Evolutionary conservation across 2,888 invertebrate genomes (phyloP).

Genomic region (Ctena decussata): DNA sequence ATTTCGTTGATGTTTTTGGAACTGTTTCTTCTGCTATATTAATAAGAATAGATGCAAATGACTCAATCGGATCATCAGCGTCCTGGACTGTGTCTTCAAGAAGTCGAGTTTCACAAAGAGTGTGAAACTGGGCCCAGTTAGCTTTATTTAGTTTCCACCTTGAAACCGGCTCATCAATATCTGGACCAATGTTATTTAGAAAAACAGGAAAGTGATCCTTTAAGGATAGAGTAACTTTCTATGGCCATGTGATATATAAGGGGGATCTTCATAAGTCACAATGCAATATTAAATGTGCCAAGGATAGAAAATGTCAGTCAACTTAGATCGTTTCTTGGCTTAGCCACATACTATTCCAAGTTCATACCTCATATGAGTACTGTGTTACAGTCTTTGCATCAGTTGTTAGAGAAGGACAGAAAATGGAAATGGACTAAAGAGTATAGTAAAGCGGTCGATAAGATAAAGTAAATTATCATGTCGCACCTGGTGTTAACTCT

Average conservation of each 20-base stretch:
- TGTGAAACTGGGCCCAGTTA: too few species aligned
- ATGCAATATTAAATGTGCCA: constrained; percentile 42
- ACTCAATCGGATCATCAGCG: too few species aligned
- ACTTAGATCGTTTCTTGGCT: constrained; percentile 53
- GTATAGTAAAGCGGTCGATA: constrained; percentile 17
- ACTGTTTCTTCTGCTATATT: too few species aligned
- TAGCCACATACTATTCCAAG: constrained; percentile 45
- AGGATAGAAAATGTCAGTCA: constrained; percentile 41
- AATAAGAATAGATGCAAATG: too few species aligned
- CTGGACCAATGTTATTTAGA: too few species aligned
- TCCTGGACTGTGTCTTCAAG: too few species aligned
- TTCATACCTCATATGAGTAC: constrained; percentile 44
- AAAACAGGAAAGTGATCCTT: too few species aligned
- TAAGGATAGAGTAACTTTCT: constrained; percentile 30
- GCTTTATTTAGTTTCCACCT: too few species aligned
- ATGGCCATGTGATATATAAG: constrained; percentile 44
- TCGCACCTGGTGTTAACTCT: not conserved
- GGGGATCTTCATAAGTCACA: constrained; percentile 44
- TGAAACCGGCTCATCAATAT: too few species aligned
- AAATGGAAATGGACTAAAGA: constrained; percentile 10
- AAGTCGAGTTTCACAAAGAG: too few species aligned
- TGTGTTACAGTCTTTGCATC: constrained; percentile 27
- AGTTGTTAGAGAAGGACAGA: constrained; percentile 18
- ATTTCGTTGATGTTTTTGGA: too few species aligned
- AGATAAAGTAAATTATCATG: constrained; percentile 22